Evolutionary conservation across 2,797 vertebrate species (phyloP).

Genomic region (Pogonophryne albipinna): DNA sequence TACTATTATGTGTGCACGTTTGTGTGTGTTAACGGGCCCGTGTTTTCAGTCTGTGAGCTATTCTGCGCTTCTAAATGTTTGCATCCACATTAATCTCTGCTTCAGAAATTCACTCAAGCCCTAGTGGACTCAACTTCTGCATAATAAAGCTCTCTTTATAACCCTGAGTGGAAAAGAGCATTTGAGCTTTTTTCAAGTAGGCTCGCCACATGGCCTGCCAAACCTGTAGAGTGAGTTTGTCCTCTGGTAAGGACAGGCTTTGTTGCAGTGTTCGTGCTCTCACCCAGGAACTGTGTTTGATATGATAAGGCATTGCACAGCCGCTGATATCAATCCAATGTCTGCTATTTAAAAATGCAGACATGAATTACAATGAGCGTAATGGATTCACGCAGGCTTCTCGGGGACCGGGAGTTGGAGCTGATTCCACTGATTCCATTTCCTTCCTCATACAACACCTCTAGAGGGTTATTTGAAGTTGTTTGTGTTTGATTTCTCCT

Average conservation of each 20-base stretch:
- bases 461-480: slow-evolving; percentile 61
- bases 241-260: slow-evolving; percentile 70
- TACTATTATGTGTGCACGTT: slow-evolving; percentile 29
- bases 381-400: slow-evolving; percentile 65
- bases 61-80: slow-evolving; percentile 28
- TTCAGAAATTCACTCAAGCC: slow-evolving; percentile 29
- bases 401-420: slow-evolving; percentile 32
- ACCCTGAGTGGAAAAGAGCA: slow-evolving; percentile 18
- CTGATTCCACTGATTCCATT: slow-evolving; percentile 57
- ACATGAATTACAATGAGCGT: slow-evolving; percentile 65
- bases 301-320: slow-evolving; percentile 52
- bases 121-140: slow-evolving; percentile 27
- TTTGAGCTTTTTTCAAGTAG: slow-evolving; percentile 34
- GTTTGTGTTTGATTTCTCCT: slow-evolving; percentile 59
- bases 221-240: slow-evolving; percentile 61
- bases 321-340: slow-evolving; percentile 62
- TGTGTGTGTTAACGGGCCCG: slow-evolving; percentile 7
- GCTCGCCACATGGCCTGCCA: slow-evolving; percentile 31
- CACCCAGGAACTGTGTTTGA: slow-evolving; percentile 61
- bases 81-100: slow-evolving; percentile 18
- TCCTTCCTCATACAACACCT: slow-evolving; percentile 45
- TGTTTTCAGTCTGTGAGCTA: slow-evolving; percentile 27
- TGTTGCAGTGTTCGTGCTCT: slow-evolving; percentile 58
- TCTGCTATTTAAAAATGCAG: slow-evolving; percentile 64
- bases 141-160: slow-evolving; percentile 38